Conservation (phyloP, 2,797 vertebrate species). For the Macropus fuliginosus region DNA sequence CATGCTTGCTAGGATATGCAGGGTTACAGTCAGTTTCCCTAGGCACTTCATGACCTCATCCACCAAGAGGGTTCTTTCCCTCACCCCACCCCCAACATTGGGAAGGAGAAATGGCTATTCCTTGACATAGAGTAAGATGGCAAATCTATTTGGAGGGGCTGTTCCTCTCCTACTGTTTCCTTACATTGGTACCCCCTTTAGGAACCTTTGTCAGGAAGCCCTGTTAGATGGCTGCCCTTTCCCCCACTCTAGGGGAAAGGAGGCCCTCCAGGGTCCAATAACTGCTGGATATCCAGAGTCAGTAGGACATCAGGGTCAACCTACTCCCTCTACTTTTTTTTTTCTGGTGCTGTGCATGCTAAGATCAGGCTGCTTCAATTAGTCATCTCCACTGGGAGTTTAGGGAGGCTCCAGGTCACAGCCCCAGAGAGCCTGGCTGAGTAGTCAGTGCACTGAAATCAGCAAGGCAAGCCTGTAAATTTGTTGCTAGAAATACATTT, state of each 20-base stretch:
- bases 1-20: neutral
- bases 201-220: neutral
- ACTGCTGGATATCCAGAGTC: neutral
- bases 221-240: neutral
- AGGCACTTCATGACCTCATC: neutral
- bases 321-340: neutral
- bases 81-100: neutral
- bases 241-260: neutral
- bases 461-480: constrained; percentile 12
- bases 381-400: constrained; percentile 8
- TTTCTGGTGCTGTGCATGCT: neutral
- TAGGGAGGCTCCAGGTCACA: neutral
- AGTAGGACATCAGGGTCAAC: neutral
- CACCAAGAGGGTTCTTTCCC: neutral
- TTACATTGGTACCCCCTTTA: neutral
- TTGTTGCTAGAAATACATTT: neutral
- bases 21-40: neutral
- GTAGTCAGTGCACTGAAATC: neutral
- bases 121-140: neutral
- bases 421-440: neutral
- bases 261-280: neutral
- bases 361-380: constrained; percentile 9
- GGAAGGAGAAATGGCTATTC: neutral
- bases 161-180: neutral
- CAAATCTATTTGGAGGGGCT: neutral